Evolutionary conservation across 1,140 invertebrate genomes (phyloP), one percentile per base, ranked within the genome.

Genomic region (Trypoxylus dichotomus): DNA sequence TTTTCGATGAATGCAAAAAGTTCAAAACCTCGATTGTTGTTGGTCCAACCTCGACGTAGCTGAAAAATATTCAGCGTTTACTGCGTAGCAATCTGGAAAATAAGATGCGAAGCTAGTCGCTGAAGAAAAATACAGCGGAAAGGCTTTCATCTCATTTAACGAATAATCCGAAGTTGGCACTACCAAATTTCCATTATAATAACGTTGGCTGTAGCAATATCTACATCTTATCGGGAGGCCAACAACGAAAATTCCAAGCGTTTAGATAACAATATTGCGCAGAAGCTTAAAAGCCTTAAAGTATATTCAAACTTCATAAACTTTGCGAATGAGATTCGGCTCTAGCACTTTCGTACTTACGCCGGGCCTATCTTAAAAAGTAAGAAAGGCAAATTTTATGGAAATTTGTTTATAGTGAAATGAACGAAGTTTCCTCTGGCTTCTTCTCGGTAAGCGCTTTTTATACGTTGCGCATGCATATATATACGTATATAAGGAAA

Each of bases 241-340:
- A 68, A 25, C 11, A 24, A 24, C 60, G 21, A 25, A 29, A 68
- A 68, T 24, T 68, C 27, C 21, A 15, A 6, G 60, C 60, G 24
- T 68, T 68, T 68, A 68, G 60, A 68, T 68, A 68, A 68, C 60
- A 24, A 68, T 29, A 68, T 68, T 68, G 60, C 21, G 10, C 24
- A 68, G 60, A 24, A 29, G 60, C 60, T 68, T 68, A 68, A 68
- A 29, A 68, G 60, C 60, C 27, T 27, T 68, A 68, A 68, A 68
- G 24, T 68, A 68, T 68, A 68, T 68, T 24, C 60, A 68, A 68
- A 68, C 60, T 68, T 68, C 60, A 29, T 68, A 68, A 68, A 68
- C 60, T 68, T 68, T 8, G 7, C 21, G 19, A 68, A 68, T 24
- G 24, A 68, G 60, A 68, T 68, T 68, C 24, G 60, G 60, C 27